Conservation (phyloP, 2,797 vertebrate species). For the Scarus forsteni region DNA sequence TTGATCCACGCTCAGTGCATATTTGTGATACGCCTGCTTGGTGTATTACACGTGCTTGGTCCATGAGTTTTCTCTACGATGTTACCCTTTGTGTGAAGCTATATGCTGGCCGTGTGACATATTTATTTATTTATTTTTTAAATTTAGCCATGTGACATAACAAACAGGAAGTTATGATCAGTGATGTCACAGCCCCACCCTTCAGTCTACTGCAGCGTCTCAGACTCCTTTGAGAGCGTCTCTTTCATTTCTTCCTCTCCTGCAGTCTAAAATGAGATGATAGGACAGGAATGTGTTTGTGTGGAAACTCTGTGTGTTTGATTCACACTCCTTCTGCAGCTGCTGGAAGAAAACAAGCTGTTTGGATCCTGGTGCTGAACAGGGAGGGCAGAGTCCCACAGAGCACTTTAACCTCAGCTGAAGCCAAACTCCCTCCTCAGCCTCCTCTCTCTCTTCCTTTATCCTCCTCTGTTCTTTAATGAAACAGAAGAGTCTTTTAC, state of each 20-base stretch:
- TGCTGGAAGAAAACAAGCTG: slow-evolving; percentile 69
- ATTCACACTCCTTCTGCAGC: slow-evolving; percentile 53
- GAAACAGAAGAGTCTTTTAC: too few species aligned
- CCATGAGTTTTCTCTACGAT: too few species aligned
- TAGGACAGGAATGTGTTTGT: slow-evolving; percentile 76
- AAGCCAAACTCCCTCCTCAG: slow-evolving; percentile 19
- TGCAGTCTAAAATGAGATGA: slow-evolving; percentile 73
- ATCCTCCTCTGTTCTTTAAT: slow-evolving; percentile 29
- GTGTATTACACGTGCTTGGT: too few species aligned
- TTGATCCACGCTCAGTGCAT: too few species aligned
- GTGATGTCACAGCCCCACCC: slow-evolving; percentile 43
- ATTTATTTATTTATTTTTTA: too few species aligned
- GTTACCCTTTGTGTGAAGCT: too few species aligned
- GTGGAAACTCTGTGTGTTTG: slow-evolving; percentile 81
- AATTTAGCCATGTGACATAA: slow-evolving; percentile 32
- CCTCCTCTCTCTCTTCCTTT: slow-evolving; percentile 24
- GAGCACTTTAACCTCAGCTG: slow-evolving; percentile 46
- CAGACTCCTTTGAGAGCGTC: slow-evolving; percentile 54
- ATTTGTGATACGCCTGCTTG: too few species aligned
- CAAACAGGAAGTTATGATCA: slow-evolving; percentile 56
- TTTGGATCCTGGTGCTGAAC: slow-evolving; percentile 71
- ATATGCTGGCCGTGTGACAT: too few species aligned
- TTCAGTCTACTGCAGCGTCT: slow-evolving; percentile 49
- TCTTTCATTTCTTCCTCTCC: slow-evolving; percentile 39
- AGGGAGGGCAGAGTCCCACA: slow-evolving; percentile 55